These are phyloP conservation scores for Leptobrachium leishanense DNA, from an alignment of 2,113 vertebrate genomes.

Conservation along the genomic window DNA sequence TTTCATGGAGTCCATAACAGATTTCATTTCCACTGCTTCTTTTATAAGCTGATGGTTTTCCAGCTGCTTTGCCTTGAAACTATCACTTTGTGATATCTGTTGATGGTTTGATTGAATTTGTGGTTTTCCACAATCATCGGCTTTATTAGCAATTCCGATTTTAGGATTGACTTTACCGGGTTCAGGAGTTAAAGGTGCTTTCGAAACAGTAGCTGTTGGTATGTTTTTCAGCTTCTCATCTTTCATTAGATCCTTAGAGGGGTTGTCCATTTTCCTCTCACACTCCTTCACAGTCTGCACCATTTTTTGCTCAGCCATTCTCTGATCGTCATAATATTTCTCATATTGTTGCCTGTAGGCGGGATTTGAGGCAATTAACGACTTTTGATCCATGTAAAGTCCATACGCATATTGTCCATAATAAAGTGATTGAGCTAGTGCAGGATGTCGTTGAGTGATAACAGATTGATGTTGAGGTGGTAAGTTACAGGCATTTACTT, in stretches of 20 bases:
- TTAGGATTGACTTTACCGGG: slow-evolving; percentile 83
- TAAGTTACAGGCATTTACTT: slow-evolving; percentile 66
- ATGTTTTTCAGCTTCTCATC: slow-evolving; percentile 84
- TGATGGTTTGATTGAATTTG: slow-evolving; percentile 78
- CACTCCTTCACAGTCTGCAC: slow-evolving; percentile 70
- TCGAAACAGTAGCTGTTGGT: slow-evolving; percentile 81
- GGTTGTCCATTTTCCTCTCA: slow-evolving; percentile 69
- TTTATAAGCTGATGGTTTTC: slow-evolving; percentile 92
- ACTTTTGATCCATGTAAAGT: slow-evolving; percentile 94
- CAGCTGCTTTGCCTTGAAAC: slow-evolving; percentile 81
- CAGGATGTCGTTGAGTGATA: slow-evolving; percentile 92
- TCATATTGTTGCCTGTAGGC: slow-evolving; percentile 82
- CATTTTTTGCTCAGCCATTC: slow-evolving; percentile 84
- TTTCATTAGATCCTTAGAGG: slow-evolving; percentile 74
- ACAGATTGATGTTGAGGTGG: slow-evolving; percentile 92
- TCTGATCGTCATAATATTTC: slow-evolving; percentile 89
- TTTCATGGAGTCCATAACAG: slow-evolving; percentile 90
- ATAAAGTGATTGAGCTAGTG: slow-evolving; percentile 95
- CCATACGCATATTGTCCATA: slow-evolving; percentile 97
- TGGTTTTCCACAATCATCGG: slow-evolving; percentile 82
- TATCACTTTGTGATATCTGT: slow-evolving; percentile 73
- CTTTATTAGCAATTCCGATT: slow-evolving; percentile 76
- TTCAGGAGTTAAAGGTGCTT: slow-evolving; percentile 79
- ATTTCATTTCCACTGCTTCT: slow-evolving; percentile 94
- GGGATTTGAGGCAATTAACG: slow-evolving; percentile 82